These are phyloP conservation scores for Stigmatopora nigra DNA, from an alignment of 2,113 vertebrate genomes.

Conservation along the genomic window DNA sequence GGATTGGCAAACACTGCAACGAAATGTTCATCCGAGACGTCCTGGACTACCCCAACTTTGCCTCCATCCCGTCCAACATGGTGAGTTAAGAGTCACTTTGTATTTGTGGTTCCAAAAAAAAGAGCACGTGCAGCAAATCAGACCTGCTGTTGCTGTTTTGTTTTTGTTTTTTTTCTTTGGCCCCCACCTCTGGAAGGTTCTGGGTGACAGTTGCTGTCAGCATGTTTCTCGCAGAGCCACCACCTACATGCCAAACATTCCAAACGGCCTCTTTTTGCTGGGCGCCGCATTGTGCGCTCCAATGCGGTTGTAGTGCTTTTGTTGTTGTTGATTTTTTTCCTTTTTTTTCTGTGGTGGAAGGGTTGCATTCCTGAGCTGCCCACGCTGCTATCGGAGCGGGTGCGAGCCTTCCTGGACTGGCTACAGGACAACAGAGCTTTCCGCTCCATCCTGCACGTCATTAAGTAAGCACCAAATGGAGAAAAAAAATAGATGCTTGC, in stretches of 20 bases:
- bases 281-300: constrained; percentile 1
- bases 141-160: constrained; percentile 24
- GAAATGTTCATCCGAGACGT: constrained; percentile 87
- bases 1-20: constrained; percentile 87
- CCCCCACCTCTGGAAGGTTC: constrained; percentile 19
- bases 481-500: background rate
- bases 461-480: constrained; percentile 78
- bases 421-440: constrained; percentile 83
- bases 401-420: constrained; percentile 85
- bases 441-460: constrained; percentile 75
- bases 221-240: constrained; percentile 14
- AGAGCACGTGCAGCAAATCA: constrained; percentile 21
- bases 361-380: constrained; percentile 84
- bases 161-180: background rate
- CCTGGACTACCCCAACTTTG: constrained; percentile 81
- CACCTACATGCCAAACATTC: constrained; percentile 17
- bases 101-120: background rate
- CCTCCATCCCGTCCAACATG: constrained; percentile 85
- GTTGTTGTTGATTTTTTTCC: constrained; percentile 22
- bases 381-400: constrained; percentile 78
- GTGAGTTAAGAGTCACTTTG: constrained; percentile 61
- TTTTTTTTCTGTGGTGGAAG: constrained; percentile 54
- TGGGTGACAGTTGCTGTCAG: constrained; percentile 22
- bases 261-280: constrained; percentile 8
- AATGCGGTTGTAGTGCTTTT: background rate